phyloP scores from a whole-genome alignment of 92 coral and sea anemone species.

The Galaxea fascicularis region DNA sequence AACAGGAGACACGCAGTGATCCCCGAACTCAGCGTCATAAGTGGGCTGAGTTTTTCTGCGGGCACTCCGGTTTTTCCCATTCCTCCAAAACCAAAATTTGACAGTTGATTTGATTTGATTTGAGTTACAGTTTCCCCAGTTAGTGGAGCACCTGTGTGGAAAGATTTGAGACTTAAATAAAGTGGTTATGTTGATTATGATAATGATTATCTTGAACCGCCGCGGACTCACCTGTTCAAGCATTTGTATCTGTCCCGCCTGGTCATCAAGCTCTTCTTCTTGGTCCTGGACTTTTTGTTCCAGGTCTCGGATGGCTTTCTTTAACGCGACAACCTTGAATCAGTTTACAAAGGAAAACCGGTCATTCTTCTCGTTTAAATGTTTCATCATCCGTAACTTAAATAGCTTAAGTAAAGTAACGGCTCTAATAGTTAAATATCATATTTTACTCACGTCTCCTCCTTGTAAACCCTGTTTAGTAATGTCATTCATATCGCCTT shows the following conservation, averaged over 20 bases:
- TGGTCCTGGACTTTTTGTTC: slow-evolving; percentile 93
- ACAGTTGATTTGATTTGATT: too few relatives aligned
- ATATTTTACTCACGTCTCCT: slow-evolving; percentile 74
- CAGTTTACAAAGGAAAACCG: background rate
- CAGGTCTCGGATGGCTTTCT: slow-evolving; percentile 81
- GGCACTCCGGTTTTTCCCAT: too few relatives aligned
- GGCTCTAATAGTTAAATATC: background rate
- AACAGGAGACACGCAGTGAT: too few relatives aligned
- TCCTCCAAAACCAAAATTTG: background rate
- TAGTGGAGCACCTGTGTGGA: too few relatives aligned
- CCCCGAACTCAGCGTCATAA: too few relatives aligned
- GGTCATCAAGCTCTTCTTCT: slow-evolving; percentile 97
- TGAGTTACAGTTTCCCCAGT: background rate
- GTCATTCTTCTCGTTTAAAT: background rate
- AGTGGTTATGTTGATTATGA: too few relatives aligned
- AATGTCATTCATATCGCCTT: slow-evolving; percentile 82
- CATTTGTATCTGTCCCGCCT: slow-evolving; percentile 93
- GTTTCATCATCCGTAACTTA: background rate
- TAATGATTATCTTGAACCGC: too few relatives aligned
- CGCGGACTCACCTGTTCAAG: slow-evolving; percentile 80
- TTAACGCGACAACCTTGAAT: slow-evolving; percentile 80
- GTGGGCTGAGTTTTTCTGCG: too few relatives aligned
- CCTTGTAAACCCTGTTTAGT: slow-evolving; percentile 72
- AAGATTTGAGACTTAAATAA: too few relatives aligned
- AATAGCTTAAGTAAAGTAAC: background rate